Evolutionary conservation across 2,797 vertebrate species (phyloP).

Genomic region (Scarus forsteni): DNA sequence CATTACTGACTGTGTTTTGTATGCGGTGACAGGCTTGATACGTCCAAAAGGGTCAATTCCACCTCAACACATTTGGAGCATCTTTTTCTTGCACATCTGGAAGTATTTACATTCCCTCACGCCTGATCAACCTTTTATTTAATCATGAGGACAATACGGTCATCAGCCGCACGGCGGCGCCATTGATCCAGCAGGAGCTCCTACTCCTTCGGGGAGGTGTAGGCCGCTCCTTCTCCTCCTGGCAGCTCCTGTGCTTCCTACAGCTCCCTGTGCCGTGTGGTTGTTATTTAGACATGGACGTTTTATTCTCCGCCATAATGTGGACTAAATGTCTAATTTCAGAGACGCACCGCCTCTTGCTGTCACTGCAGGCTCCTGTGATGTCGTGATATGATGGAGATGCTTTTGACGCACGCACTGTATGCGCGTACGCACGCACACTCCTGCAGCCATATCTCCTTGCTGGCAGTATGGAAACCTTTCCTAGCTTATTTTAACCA

Average conservation of each 20-base stretch:
- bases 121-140: not conserved
- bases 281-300: constrained; percentile 13
- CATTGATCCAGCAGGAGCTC: constrained; percentile 7
- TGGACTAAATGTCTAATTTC: constrained; percentile 5
- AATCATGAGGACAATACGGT: not conserved
- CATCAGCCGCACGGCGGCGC: constrained; percentile 63
- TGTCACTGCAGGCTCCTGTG: not conserved
- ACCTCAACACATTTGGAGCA: too few relatives aligned
- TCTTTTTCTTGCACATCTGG: constrained; percentile 12
- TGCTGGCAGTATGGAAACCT: constrained; percentile 24
- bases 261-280: constrained; percentile 22
- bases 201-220: constrained; percentile 41
- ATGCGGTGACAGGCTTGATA: too few relatives aligned
- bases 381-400: not conserved
- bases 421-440: not conserved
- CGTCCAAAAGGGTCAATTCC: too few relatives aligned
- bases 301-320: not conserved
- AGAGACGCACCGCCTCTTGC: not conserved
- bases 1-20: too few relatives aligned
- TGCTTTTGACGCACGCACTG: not conserved
- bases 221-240: constrained; percentile 63
- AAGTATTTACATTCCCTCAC: not conserved
- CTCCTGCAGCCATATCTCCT: not conserved
- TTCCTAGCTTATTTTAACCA: constrained; percentile 48
- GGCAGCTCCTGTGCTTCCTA: constrained; percentile 40